A percentile compares a stretch with the other conserved stretches of the same genome.
These are phyloP conservation scores for Temnothorax unifasciatus DNA, from an alignment of 2,888 invertebrate species.

Conservation along the genomic window DNA sequence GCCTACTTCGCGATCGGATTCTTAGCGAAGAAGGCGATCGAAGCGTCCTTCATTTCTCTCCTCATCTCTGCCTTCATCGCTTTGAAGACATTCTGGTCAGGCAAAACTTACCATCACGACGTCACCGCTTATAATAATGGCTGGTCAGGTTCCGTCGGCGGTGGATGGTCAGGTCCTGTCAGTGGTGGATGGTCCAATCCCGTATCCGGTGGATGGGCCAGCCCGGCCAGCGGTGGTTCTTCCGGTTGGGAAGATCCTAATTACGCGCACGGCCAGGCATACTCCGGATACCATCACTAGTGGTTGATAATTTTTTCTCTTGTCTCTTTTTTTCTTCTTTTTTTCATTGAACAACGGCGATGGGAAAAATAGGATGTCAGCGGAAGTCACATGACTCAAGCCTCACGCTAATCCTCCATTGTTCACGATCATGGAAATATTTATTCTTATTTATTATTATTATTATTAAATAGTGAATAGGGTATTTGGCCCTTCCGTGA, in stretches of 20 bases:
- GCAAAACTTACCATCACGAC: constrained; percentile 78
- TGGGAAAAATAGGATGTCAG: not conserved
- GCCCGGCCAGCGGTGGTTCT: constrained; percentile 63
- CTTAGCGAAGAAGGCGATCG: constrained; percentile 89
- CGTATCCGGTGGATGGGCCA: constrained; percentile 70
- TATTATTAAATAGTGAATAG: constrained; percentile 52
- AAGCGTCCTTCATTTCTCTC: constrained; percentile 88
- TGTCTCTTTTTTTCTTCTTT: not conserved
- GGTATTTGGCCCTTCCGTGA: constrained; percentile 35
- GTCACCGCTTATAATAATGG: constrained; percentile 82
- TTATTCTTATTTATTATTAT: constrained; percentile 72
- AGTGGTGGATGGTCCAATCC: constrained; percentile 61
- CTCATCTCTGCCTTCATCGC: constrained; percentile 88
- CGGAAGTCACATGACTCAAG: not conserved
- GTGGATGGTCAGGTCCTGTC: constrained; percentile 50
- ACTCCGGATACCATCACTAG: constrained; percentile 82
- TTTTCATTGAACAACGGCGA: not conserved
- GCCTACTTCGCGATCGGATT: constrained; percentile 88
- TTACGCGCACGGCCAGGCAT: constrained; percentile 81
- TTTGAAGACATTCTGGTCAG: constrained; percentile 82
- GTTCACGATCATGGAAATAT: constrained; percentile 53
- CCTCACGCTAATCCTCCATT: not conserved
- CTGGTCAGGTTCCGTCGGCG: constrained; percentile 64
- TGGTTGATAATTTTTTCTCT: not conserved
- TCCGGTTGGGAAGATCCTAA: constrained; percentile 82